These are phyloP conservation scores for Monopis laevigella DNA, from an alignment of 2,888 invertebrate genomes.

Conservation along the genomic window DNA sequence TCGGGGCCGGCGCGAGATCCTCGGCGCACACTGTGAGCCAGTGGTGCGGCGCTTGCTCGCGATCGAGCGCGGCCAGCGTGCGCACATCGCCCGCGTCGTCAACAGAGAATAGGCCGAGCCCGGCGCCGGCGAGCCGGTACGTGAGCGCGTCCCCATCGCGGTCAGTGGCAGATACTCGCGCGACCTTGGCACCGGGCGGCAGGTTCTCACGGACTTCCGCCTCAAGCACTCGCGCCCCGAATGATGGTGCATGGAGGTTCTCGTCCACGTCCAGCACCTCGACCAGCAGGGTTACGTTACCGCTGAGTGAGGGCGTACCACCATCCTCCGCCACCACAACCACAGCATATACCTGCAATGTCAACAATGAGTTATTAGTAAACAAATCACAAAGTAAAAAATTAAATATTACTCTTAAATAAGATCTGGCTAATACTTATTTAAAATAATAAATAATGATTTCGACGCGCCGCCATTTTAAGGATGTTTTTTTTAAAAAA, in stretches of 20 bases:
- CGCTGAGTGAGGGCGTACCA: constrained; percentile 82
- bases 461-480: no score
- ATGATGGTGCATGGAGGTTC: constrained; percentile 84
- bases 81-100: constrained; percentile 80
- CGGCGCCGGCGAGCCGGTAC: constrained; percentile 87
- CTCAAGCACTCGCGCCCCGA: constrained; percentile 80
- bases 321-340: constrained; percentile 86
- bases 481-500: no score
- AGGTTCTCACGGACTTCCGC: constrained; percentile 84
- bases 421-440: no score
- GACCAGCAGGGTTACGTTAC: constrained; percentile 83
- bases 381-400: background rate
- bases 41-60: constrained; percentile 86
- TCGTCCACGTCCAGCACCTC: constrained; percentile 96
- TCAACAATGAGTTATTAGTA: background rate
- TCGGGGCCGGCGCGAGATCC: constrained; percentile 89
- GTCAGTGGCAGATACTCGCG: constrained; percentile 81
- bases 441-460: no score
- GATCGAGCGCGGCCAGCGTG: constrained; percentile 86
- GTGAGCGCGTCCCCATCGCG: constrained; percentile 83
- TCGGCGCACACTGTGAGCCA: constrained; percentile 96
- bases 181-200: constrained; percentile 79
- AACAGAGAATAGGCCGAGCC: constrained; percentile 91
- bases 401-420: no score
- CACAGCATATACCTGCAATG: constrained; percentile 77